These are phyloP conservation scores for Coilia nasus DNA, from an alignment of 2,797 vertebrate species.

Conservation along the genomic window DNA sequence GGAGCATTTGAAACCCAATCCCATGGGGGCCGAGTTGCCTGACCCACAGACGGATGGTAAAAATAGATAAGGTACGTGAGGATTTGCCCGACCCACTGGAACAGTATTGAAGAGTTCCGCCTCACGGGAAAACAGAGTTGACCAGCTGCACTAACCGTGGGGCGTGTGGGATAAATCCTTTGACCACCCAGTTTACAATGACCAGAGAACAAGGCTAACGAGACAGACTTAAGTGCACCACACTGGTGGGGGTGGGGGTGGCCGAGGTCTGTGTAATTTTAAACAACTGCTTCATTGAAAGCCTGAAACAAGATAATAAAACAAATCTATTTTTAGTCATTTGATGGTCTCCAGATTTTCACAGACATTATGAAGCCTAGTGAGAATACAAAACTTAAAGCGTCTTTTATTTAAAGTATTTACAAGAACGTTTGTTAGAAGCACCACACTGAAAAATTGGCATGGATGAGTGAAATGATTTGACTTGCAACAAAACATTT, in stretches of 20 bases:
- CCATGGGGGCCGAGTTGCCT: slow-evolving; percentile 55
- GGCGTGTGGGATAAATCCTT: background rate
- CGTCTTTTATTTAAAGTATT: slow-evolving; percentile 82
- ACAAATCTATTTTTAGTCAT: background rate
- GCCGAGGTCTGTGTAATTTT: background rate
- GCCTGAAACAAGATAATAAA: background rate
- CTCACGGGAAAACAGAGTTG: background rate
- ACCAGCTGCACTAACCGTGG: background rate
- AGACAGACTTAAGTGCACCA: background rate
- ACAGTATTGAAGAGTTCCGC: slow-evolving; percentile 54
- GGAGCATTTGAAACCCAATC: slow-evolving; percentile 70
- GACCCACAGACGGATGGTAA: slow-evolving; percentile 55
- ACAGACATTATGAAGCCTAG: slow-evolving; percentile 49
- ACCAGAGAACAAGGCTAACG: slow-evolving; percentile 5
- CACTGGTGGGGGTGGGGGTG: background rate
- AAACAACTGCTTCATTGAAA: background rate
- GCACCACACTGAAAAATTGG: slow-evolving; percentile 67
- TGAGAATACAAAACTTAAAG: slow-evolving; percentile 57
- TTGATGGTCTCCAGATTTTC: slow-evolving; percentile 29
- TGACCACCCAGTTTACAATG: slow-evolving; percentile 8
- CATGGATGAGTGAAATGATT: slow-evolving; percentile 54
- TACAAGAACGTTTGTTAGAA: slow-evolving; percentile 67
- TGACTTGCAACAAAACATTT: slow-evolving; percentile 20
- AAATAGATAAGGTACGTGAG: slow-evolving; percentile 69
- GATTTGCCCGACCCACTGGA: slow-evolving; percentile 55